Base-by-base conservation (phyloP, 2,888 invertebrate genomes). In the Archaeoteleia sp. region DNA sequence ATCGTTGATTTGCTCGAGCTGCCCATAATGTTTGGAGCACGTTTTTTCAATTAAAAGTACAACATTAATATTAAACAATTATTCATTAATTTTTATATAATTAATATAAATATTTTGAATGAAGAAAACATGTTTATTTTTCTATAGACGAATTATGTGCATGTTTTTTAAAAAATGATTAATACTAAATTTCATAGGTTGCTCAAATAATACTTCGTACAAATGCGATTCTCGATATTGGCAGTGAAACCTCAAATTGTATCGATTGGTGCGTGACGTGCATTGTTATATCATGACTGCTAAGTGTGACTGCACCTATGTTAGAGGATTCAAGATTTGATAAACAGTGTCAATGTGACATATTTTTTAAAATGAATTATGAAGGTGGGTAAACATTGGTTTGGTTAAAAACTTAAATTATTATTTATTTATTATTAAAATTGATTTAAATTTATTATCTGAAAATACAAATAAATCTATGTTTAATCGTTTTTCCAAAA, bases 181-280 rank as follows among this genome's bases (percentile, higher is more conserved):
- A 42, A 13, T 6, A 10, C 27, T 42, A 10, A 10, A 10, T 12
- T 6, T 6, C 12, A 35, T 3, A 7, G 13, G 10, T 12, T 4
- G 12, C 13, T 2, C 12, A 12, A 35, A 35, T 7, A 6, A 15
- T 35, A 5, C 9, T 32, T 4, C 29, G 30, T 15, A n/a, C n/a
- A n/a, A n/a, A n/a, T 27, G 39, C 35, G 40, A 17, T 29, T 40
- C 39, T 62, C 46, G 32, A 48, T 62, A 45, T 54, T 45, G 53
- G 23, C 13, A 12, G 45, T 29, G 43, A 48, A 54, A 27, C 23
- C 42, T 32, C 35, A 51, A 49, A 49, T 43, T 46, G 43, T 65
- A 65, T 65, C 65, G 65, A 63, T 63, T 63, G n/a, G 63, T 51
- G 55, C 55, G 63, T 39, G 45, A 55, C 45, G 53, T 45, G 14